Evolutionary conservation across 2,113 vertebrate species (phyloP).

Genomic region (Solenodon paradoxus): DNA sequence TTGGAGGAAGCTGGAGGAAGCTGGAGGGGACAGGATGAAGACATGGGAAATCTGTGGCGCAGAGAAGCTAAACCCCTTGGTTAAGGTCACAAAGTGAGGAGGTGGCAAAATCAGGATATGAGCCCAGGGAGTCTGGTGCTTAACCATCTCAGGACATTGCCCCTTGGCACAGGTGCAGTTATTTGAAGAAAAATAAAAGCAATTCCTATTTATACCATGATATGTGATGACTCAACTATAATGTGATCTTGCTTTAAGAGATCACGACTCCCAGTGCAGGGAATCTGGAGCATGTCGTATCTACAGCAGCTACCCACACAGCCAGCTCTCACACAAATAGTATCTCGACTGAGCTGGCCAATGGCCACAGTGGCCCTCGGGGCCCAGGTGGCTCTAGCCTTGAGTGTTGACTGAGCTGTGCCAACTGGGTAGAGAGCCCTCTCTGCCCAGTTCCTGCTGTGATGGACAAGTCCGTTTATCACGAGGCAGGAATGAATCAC

Average conservation of each 20-base stretch:
- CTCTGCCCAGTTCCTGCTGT: neutral
- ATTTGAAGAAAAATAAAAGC: neutral
- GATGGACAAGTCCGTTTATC: neutral
- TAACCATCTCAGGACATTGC: accelerated
- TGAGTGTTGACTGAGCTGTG: neutral
- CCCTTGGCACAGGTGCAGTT: neutral
- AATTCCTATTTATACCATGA: neutral
- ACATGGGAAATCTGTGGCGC: neutral
- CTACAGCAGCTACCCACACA: neutral
- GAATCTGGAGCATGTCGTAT: neutral
- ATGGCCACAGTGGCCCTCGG: accelerated
- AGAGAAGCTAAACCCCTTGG: neutral
- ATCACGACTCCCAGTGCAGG: neutral
- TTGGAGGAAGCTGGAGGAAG: neutral
- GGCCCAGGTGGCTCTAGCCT: neutral
- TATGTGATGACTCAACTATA: neutral
- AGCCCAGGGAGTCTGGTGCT: neutral
- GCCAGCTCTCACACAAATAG: neutral
- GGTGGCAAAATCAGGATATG: neutral
- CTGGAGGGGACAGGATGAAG: neutral
- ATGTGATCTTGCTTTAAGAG: neutral
- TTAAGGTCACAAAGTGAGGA: neutral
- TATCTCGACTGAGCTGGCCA: accelerated
- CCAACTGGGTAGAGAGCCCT: neutral
- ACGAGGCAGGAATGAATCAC: neutral